Evolutionary conservation across 2,888 invertebrate genomes (phyloP).

Genomic region (Drosophila eohydei): DNA sequence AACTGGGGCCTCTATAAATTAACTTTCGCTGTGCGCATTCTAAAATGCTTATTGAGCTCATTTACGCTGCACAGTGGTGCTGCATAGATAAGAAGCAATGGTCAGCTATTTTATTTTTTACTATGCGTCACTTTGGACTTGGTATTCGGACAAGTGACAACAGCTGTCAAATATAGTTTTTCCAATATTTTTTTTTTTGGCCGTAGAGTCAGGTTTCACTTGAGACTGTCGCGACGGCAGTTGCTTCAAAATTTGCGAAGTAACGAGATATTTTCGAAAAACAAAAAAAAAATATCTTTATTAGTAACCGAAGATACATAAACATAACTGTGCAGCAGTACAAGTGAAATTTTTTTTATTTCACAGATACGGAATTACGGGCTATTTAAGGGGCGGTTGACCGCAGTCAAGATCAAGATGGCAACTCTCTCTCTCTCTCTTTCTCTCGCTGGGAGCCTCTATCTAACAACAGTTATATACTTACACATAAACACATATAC

Average conservation of each 20-base stretch:
- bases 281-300: conserved; percentile 1
- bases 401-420: conserved; percentile 53
- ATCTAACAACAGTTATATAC: conserved; percentile 12
- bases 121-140: conserved; percentile 34
- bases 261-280: conserved; percentile 45
- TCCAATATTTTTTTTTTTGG: conserved; percentile 14
- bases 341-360: conserved; percentile 52
- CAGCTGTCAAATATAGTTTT: conserved; percentile 39
- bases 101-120: conserved; percentile 23
- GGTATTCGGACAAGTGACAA: conserved; percentile 12
- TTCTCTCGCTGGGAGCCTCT: background rate
- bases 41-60: conserved; percentile 49
- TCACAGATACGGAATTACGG: conserved; percentile 22
- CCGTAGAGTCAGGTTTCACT: conserved; percentile 63
- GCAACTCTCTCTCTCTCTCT: conserved; percentile 17
- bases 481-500: conserved; percentile 16
- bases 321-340: conserved; percentile 29
- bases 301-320: conserved; percentile 34
- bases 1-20: conserved; percentile 34
- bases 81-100: conserved; percentile 26
- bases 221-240: conserved; percentile 38
- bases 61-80: conserved; percentile 22
- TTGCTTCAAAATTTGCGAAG: conserved; percentile 42
- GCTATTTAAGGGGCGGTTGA: conserved; percentile 37
- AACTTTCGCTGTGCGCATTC: conserved; percentile 43